phyloP scores from a whole-genome alignment of 2,888 invertebrate species.

The Rhagophthalmus giganteus region DNA sequence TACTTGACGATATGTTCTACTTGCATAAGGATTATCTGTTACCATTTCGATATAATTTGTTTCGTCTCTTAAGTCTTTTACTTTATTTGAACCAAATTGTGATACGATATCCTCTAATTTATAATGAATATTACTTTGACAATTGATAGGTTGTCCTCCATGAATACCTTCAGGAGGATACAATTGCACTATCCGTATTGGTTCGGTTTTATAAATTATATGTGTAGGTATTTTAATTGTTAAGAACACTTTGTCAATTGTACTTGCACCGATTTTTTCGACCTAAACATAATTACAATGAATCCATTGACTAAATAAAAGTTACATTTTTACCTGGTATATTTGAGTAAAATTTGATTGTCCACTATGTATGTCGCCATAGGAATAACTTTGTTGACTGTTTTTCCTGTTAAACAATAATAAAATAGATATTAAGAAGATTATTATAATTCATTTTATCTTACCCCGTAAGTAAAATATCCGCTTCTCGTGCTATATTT shows the following conservation, averaged over 20 bases:
- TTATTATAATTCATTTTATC: constrained; percentile 15
- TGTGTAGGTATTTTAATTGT: constrained; percentile 48
- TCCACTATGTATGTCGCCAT: constrained; percentile 39
- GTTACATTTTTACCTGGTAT: constrained; percentile 40
- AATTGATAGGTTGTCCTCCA: constrained; percentile 41
- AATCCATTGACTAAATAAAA: not conserved
- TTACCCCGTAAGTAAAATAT: constrained; percentile 53
- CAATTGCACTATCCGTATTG: constrained; percentile 35
- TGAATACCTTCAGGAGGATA: constrained; percentile 37
- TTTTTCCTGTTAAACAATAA: constrained; percentile 45
- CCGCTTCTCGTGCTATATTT: constrained; percentile 47
- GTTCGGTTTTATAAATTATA: constrained; percentile 20
- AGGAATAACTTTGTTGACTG: constrained; percentile 49
- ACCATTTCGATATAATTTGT: constrained; percentile 2
- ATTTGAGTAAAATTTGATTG: constrained; percentile 41
- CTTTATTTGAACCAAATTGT: not conserved
- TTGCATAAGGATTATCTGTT: not conserved
- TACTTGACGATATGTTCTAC: not conserved
- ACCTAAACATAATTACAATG: constrained; percentile 20
- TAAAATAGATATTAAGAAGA: not conserved
- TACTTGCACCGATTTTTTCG: constrained; percentile 52
- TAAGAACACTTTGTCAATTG: constrained; percentile 48
- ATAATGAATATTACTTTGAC: constrained; percentile 37
- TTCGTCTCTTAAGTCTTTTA: not conserved
- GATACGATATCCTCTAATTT: constrained; percentile 19